Base-by-base conservation (phyloP, 2,888 invertebrate genomes). In the Oscheius onirici region DNA sequence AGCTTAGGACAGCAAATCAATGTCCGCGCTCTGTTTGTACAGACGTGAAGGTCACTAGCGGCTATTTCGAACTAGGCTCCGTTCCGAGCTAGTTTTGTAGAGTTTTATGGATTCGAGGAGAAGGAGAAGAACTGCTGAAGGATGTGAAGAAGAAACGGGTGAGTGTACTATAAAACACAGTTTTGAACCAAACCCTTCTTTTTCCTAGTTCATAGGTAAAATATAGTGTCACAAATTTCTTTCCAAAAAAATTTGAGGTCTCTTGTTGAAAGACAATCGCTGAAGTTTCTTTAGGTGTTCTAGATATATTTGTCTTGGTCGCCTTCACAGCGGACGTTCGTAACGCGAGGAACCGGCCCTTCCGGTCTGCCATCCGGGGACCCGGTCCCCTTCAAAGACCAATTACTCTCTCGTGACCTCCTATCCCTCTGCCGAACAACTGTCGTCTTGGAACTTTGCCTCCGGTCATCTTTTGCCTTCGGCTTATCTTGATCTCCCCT, bases 301-400 rank as follows among this genome's bases (percentile, higher is more conserved):
- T 34, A 11, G 63, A 63, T 26, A 24, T 63, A 49, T 63, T 63
- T 63, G 63, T 46, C 49, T 49, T 63, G 46, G 63, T 28, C 63
- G 49, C 28, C 58, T 46, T 46, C 46, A 5, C 15, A 46, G 8
- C 5, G 58, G 40, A 15, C 43, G 63, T 63, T 63, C 63, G 63
- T 49, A 63, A 63, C 24, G 63, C 49, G 49, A 41, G 3, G 58
- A 34, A 58, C 58, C 58, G 58, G 58, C 63, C 63, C 51, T 52
- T 66, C 52, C 66, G 66, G 66, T 40, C 52, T 54, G 66, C 54
- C 54, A 34, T 55, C 55, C 55, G 28, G n/a, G n/a, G 55, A 57
- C 34, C 34, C 57, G 41, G 60, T 34, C 34, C 43, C 41, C 22
- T 46, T 44, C 61, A 44, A n/a, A n/a, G 22, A 22, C 65, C 49